Conservation (phyloP, 2,888 invertebrate genomes). For the Steinernema carpocapsae region DNA sequence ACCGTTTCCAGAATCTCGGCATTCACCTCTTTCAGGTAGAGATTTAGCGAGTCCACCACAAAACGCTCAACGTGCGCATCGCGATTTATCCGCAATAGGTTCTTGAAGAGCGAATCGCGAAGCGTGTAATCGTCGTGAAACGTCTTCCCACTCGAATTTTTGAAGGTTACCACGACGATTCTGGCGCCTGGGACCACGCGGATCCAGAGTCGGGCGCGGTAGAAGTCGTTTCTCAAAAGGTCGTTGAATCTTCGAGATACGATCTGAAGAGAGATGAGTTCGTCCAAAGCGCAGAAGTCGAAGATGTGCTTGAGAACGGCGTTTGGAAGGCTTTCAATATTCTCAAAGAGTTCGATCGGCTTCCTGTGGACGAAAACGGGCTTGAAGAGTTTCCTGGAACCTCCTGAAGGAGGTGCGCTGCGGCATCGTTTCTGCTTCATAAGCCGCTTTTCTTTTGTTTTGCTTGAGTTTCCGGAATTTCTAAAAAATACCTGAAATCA, state of each 20-base stretch:
- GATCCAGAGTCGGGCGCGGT: neutral
- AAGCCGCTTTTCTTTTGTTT: too few relatives aligned
- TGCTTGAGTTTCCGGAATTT: too few relatives aligned
- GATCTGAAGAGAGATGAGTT: neutral
- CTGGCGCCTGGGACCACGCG: neutral
- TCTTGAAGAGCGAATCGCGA: neutral
- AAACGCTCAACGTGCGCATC: neutral
- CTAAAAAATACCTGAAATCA: too few relatives aligned
- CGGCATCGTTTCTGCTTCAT: too few relatives aligned
- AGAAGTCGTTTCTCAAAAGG: neutral
- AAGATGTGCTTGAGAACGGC: neutral
- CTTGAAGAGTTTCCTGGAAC: too few relatives aligned
- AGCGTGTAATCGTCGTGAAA: neutral
- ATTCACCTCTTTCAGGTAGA: neutral
- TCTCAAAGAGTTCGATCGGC: neutral
- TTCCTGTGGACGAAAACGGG: neutral
- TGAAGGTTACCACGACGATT: neutral
- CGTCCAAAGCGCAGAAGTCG: neutral
- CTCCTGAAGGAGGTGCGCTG: too few relatives aligned
- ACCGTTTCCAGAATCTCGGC: neutral
- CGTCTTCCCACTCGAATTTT: neutral
- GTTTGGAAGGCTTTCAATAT: neutral
- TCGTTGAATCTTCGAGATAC: neutral
- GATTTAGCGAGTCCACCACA: neutral
- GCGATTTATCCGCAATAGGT: neutral